These are phyloP conservation scores for Agrotis puta DNA, from an alignment of 2,888 invertebrate species.

Conservation along the genomic window DNA sequence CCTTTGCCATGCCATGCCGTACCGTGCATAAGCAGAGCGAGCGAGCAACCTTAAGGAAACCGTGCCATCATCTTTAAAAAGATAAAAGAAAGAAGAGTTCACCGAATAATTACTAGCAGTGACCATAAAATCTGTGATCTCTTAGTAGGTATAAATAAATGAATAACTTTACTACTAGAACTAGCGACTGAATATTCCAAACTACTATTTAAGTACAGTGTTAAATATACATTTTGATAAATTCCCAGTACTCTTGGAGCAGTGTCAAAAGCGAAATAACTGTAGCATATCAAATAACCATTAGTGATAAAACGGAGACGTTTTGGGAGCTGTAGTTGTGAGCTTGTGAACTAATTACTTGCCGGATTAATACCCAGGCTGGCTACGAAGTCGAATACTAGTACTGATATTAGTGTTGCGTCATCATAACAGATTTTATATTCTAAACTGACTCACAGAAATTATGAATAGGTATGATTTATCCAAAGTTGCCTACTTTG, in stretches of 20 bases:
- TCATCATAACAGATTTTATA: not conserved
- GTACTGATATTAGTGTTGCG: not conserved
- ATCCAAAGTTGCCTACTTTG: too few species aligned
- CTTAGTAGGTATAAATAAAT: not conserved
- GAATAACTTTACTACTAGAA: not conserved
- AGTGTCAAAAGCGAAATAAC: slow-evolving; percentile 30
- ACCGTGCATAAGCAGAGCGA: too few species aligned
- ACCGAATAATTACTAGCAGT: too few species aligned
- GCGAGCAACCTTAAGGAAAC: too few species aligned
- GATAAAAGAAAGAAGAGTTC: too few species aligned
- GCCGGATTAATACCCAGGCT: slow-evolving; percentile 11
- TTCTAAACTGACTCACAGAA: not conserved
- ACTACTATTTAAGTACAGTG: not conserved
- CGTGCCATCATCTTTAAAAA: too few species aligned
- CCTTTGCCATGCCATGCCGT: too few species aligned
- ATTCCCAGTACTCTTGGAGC: slow-evolving; percentile 16
- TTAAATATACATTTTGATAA: slow-evolving; percentile 30
- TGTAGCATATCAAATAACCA: slow-evolving; percentile 33
- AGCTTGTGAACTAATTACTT: slow-evolving; percentile 38
- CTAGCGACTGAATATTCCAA: not conserved
- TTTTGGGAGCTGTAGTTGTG: slow-evolving; percentile 19
- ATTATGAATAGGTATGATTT: too few species aligned
- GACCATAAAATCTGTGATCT: not conserved
- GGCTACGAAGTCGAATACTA: not conserved
- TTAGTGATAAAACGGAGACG: slow-evolving; percentile 32